Evolutionary conservation across 2,113 vertebrate species (phyloP).

Genomic region (Apistogramma diplotaenia): DNA sequence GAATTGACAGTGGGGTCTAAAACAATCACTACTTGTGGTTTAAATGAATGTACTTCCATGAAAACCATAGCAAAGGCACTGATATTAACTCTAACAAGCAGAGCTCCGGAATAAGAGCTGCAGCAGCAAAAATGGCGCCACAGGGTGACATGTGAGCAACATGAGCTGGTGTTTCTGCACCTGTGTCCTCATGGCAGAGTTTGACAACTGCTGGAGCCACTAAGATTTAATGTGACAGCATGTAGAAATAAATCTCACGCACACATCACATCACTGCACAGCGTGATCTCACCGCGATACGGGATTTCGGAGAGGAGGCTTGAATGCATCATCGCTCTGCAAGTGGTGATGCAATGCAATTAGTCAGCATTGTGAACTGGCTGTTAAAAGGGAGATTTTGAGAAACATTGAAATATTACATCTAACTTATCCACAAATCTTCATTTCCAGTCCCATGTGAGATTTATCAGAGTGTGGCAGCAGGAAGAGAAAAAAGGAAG

Average conservation of each 20-base stretch:
- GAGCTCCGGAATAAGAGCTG: neutral
- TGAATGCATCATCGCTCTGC: neutral
- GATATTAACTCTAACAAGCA: no score
- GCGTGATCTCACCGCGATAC: neutral
- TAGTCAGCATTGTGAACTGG: neutral
- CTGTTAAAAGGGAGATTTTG: neutral
- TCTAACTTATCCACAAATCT: no score
- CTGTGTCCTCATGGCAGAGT: constrained; percentile 19
- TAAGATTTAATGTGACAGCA: constrained; percentile 35
- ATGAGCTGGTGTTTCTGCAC: constrained; percentile 25
- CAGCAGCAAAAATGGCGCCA: neutral
- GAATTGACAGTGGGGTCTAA: no score
- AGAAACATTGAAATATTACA: neutral
- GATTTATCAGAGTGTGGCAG: neutral
- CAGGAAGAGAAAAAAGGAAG: neutral
- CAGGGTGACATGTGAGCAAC: constrained; percentile 21
- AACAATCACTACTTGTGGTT: no score
- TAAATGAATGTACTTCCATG: no score
- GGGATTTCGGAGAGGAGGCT: neutral
- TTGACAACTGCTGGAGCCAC: constrained; percentile 14
- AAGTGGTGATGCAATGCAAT: neutral
- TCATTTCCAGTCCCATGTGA: no score
- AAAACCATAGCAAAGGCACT: no score
- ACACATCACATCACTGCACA: neutral
- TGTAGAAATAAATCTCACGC: constrained; percentile 14